A percentile compares a stretch with the other conserved stretches of the same genome.
Evolutionary conservation across 2,888 invertebrate species (phyloP).

Genomic region (Athetis lepigone): DNA sequence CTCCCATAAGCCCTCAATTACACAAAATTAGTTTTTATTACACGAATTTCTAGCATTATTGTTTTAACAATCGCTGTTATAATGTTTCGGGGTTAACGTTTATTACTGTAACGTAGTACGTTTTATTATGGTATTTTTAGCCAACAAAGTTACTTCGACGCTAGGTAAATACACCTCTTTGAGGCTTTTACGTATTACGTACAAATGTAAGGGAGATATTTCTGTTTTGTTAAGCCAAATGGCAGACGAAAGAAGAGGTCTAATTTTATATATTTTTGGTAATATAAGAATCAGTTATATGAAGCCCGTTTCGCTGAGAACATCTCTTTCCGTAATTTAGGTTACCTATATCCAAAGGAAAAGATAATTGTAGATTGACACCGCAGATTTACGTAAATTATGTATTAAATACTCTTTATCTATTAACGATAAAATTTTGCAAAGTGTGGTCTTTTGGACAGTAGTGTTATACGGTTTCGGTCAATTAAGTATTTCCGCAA

Average conservation of each 20-base stretch:
- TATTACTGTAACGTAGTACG: conserved; percentile 22
- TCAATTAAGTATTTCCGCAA: conserved; percentile 29
- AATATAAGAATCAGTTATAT: too few species aligned
- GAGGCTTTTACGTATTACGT: conserved; percentile 16
- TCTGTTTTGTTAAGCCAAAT: conserved; percentile 3
- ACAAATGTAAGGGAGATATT: conserved; percentile 19
- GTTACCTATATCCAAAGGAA: too few species aligned
- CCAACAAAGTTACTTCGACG: background rate
- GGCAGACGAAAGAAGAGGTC: background rate
- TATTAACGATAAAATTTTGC: too few species aligned
- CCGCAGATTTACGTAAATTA: too few species aligned
- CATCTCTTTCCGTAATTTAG: too few species aligned
- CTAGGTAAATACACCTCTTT: conserved; percentile 14
- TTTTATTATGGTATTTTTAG: conserved; percentile 33
- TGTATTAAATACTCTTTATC: too few species aligned
- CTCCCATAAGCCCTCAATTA: conserved; percentile 35
- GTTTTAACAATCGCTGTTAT: conserved; percentile 43
- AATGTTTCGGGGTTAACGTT: conserved; percentile 43
- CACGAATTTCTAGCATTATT: conserved; percentile 42
- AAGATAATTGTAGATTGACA: too few species aligned
- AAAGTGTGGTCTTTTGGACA: conserved; percentile 9
- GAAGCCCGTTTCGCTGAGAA: background rate
- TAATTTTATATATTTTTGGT: background rate
- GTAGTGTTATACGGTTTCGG: conserved; percentile 44
- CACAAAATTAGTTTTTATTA: conserved; percentile 48